Evolutionary conservation across 2,113 vertebrate species (phyloP), one percentile per base, ranked within the genome.

Genomic region (Bubo scandiacus): DNA sequence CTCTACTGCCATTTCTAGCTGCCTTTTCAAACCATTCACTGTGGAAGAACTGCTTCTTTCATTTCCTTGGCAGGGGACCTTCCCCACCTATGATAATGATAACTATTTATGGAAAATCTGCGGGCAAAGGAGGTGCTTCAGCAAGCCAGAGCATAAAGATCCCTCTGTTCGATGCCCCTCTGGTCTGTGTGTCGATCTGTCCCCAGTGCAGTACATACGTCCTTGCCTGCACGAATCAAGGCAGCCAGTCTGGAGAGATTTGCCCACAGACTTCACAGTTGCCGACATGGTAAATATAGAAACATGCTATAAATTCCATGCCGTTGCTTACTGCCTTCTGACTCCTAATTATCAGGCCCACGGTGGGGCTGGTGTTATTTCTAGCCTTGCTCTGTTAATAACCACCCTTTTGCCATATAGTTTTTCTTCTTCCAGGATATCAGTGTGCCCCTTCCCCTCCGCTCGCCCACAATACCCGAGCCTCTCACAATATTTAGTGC

Each of bases 71-170:
- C 91, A 59, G 61, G 38, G 38, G 45, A n/a, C 67, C 42, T 90
- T 89, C 81, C 91, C 66, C 62, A 38, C 38, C 86, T 36, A 10
- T 10, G 40, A 38, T 15, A 54, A 47, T 22, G 67, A 43, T 58
- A 88, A 73, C 74, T 97, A 82, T 96, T 92, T 91, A 55, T 94
- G 94, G 97, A 89, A 87, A 72, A 61, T 29, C 62, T 68, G 45
- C 67, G 86, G 83, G 77, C 45, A 91, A 80, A 86, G 75, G 58
- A 63, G 29, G 25, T 88, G 54, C 78, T 94, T 87, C 62, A 80
- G 87, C 36, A 34, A 51, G 30, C 5, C 23, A 27, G 81, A 54
- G 45, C 74, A 95, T 79, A 97, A 86, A 88, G 86, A 25, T 75
- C 11, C 23, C n/a, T 94, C 81, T 96, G 59, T 97, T n/a, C 17